Percentiles rank a stretch among this genome's conserved stretches.
Conservation (phyloP, 1,140 invertebrate genomes). For the Bicyclus anynana region DNA sequence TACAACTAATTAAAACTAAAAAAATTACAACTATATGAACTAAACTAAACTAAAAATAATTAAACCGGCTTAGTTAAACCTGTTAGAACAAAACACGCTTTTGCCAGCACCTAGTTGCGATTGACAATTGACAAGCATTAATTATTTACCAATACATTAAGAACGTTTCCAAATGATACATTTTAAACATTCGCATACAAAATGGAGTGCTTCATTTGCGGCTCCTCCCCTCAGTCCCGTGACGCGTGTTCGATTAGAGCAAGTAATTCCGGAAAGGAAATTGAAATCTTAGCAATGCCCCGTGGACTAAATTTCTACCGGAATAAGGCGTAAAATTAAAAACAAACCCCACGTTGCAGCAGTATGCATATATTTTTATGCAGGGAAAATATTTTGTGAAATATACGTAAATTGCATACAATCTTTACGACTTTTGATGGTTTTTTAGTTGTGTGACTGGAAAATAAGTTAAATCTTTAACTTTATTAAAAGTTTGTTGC, state of each 20-base stretch:
- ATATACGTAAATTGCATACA: no score
- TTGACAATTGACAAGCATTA: constrained; percentile 54
- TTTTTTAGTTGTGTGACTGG: no score
- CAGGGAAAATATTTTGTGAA: not conserved
- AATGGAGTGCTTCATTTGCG: constrained; percentile 65
- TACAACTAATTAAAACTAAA: no score
- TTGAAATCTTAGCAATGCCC: constrained; percentile 76
- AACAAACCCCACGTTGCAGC: constrained; percentile 37
- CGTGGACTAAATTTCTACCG: constrained; percentile 61
- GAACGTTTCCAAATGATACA: constrained; percentile 60
- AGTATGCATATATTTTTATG: not conserved
- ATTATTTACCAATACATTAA: constrained; percentile 45
- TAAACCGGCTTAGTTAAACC: no score
- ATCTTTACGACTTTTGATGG: no score
- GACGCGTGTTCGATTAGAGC: constrained; percentile 73
- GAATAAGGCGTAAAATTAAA: constrained; percentile 55
- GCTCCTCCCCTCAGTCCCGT: constrained; percentile 49
- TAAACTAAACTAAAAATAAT: no score
- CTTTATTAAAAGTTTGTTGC: no score
- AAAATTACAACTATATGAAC: no score
- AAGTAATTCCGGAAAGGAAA: constrained; percentile 76
- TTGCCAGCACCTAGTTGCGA: constrained; percentile 12
- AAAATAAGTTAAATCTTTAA: no score
- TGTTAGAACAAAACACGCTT: no score
- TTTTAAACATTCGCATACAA: constrained; percentile 69